Percentiles rank a stretch among this genome's conserved stretches.
These are phyloP conservation scores for Tubulanus polymorphus DNA, from an alignment of 2,888 invertebrate genomes.

Conservation along the genomic window DNA sequence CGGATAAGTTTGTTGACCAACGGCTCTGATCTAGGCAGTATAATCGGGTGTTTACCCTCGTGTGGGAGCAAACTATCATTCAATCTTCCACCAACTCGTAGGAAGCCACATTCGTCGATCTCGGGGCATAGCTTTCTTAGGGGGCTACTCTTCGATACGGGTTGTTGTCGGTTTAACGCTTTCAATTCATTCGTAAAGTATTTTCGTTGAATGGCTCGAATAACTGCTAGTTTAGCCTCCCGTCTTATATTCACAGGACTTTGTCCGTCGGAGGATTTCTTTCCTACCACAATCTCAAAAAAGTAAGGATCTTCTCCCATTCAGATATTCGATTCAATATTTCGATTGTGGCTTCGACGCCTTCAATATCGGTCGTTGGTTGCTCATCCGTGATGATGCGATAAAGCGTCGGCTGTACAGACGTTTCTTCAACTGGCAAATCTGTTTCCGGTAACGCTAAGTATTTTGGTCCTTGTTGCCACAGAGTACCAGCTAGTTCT, in stretches of 20 bases:
- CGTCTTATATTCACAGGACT: background rate
- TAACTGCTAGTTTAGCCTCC: background rate
- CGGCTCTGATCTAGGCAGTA: conserved; percentile 4
- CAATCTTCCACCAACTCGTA: conserved; percentile 17
- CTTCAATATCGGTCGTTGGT: background rate
- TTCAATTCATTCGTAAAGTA: background rate
- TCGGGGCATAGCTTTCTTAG: background rate
- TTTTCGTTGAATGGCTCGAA: background rate
- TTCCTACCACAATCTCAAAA: background rate
- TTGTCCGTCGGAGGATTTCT: background rate
- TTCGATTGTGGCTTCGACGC: background rate
- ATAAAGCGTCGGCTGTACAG: no score
- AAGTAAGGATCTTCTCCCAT: background rate
- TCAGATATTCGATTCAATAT: background rate
- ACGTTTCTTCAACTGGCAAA: background rate
- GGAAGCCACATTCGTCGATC: conserved; percentile 3
- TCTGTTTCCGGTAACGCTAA: background rate
- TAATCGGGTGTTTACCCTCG: conserved; percentile 12
- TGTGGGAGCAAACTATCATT: background rate
- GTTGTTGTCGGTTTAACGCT: background rate
- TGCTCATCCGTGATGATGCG: background rate
- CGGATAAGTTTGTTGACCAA: background rate
- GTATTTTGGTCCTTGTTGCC: background rate
- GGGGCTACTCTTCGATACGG: background rate
- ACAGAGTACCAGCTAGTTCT: background rate